These are phyloP conservation scores for Pachyseris speciosa DNA, from an alignment of 64 coral and sea anemone species.

Conservation along the genomic window DNA sequence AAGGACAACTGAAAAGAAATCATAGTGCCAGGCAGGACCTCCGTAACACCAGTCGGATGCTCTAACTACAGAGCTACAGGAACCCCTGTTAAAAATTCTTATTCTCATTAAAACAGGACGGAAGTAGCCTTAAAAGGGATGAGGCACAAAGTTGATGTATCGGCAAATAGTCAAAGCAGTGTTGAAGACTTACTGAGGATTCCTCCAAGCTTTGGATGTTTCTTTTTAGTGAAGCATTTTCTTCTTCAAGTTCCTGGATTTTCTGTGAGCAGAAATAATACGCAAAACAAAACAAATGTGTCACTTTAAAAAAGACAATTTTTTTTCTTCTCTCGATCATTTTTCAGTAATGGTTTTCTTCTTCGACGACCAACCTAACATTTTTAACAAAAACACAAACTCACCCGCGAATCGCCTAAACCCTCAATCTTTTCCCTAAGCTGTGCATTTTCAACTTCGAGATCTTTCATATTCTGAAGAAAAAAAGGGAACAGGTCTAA, in stretches of 20 bases:
- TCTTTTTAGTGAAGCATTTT: not conserved
- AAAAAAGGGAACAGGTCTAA: too few relatives aligned
- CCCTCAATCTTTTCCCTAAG: conserved; percentile 13
- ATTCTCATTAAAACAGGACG: too few relatives aligned
- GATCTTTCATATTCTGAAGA: conserved; percentile 21
- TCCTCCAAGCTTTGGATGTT: conserved; percentile 16
- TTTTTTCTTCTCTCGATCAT: not conserved
- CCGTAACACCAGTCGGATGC: too few relatives aligned
- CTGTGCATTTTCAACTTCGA: not conserved
- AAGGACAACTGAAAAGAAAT: not conserved
- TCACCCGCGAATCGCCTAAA: not conserved
- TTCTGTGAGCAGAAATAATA: not conserved
- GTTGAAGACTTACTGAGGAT: not conserved
- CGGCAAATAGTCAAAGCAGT: not conserved
- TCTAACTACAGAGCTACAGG: too few relatives aligned
- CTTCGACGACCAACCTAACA: too few relatives aligned
- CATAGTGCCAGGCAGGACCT: not conserved
- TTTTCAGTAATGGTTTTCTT: too few relatives aligned
- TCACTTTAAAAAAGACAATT: not conserved
- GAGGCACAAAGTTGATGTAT: too few relatives aligned
- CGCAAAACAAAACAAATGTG: not conserved
- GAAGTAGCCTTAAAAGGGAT: too few relatives aligned
- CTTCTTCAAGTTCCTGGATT: not conserved
- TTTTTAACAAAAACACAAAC: too few relatives aligned
- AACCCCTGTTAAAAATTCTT: too few relatives aligned